Evolutionary conservation across 2,797 vertebrate species (phyloP).

Genomic region (Psittacula echo): DNA sequence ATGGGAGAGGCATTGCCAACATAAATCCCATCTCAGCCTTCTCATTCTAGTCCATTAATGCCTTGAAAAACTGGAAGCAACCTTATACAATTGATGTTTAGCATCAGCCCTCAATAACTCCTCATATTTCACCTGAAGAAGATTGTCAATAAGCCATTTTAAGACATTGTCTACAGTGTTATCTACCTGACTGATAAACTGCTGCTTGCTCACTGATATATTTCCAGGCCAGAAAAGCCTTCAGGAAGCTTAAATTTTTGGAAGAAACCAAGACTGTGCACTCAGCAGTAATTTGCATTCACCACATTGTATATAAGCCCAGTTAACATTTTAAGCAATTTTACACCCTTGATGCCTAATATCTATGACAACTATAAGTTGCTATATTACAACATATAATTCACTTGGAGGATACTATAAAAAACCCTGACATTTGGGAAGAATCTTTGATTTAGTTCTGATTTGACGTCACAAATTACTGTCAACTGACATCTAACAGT

Average conservation of each 20-base stretch:
- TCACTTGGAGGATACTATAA: neutral
- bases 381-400: neutral
- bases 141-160: neutral
- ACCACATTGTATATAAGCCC: neutral
- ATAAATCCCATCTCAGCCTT: neutral
- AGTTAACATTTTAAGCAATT: neutral
- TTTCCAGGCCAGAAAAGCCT: neutral
- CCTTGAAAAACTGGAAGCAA: neutral
- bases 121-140: neutral
- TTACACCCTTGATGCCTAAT: neutral
- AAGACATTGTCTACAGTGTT: neutral
- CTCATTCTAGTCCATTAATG: neutral
- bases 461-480: neutral
- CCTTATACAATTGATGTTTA: neutral
- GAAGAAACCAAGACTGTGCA: neutral
- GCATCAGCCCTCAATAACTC: neutral
- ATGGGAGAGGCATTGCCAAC: neutral
- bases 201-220: neutral
- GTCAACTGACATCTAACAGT: neutral
- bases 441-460: neutral
- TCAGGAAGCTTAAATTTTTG: neutral
- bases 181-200: neutral
- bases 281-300: neutral
- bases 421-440: neutral
- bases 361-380: neutral